Evolutionary conservation across 2,888 invertebrate species (phyloP).

Genomic region (Euplagia quadripunctaria): DNA sequence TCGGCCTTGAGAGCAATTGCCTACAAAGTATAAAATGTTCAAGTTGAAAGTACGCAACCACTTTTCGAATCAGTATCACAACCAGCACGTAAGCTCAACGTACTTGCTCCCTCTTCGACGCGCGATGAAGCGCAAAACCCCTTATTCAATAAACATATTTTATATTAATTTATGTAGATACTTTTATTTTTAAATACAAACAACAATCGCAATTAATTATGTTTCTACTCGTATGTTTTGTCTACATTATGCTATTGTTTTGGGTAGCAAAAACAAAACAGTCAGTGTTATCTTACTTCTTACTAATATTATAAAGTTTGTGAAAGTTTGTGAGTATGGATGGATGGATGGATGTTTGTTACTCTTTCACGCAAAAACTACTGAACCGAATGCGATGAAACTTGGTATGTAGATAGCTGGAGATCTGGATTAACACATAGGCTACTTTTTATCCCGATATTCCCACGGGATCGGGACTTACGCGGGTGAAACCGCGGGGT

Average conservation of each 20-base stretch:
- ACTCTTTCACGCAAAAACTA: no score
- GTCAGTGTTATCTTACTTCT: no score
- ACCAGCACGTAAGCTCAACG: not conserved
- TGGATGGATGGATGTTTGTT: no score
- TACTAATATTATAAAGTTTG: no score
- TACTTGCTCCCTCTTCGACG: not conserved
- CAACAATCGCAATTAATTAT: not conserved
- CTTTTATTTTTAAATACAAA: not conserved
- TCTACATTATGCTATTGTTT: not conserved
- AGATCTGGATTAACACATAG: no score
- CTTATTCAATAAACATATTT: not conserved
- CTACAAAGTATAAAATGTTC: not conserved
- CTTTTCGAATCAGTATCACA: not conserved
- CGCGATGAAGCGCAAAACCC: not conserved
- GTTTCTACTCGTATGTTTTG: not conserved
- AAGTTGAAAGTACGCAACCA: not conserved
- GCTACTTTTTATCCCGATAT: no score
- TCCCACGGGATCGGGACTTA: no score
- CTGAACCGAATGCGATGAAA: no score
- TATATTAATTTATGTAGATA: no score
- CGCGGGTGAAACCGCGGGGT: no score
- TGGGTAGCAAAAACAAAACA: not conserved
- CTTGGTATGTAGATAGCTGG: no score
- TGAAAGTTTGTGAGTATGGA: no score
- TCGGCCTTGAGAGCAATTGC: not conserved